Base-by-base conservation (phyloP, 2,888 invertebrate species). In the Anticlea derivata region DNA sequence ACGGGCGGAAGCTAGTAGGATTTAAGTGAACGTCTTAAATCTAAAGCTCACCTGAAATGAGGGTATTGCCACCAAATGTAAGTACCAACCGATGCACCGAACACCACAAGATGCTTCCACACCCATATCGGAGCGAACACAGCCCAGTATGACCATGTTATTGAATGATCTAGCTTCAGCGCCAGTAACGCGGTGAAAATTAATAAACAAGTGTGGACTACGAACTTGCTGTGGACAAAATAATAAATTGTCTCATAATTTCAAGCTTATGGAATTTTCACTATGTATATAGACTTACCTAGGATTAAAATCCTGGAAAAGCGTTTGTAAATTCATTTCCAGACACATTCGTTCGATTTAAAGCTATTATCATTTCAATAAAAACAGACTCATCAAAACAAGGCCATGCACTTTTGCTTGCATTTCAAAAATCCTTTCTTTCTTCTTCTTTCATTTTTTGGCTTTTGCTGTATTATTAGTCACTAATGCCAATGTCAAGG, bases 41-140 rank as follows among this genome's bases (percentile, higher is more conserved):
- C n/a, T n/a, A n/a, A 17, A 27, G 65, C 73, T 70, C 80, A 96
- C 97, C 97, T 95, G 83, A 97, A 97, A 75, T 98, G 98, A 38
- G 99, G 99, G 89, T 97, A 96, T 68, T 96, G 93, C 94, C 97
- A 97, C 98, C 99, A 99, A 10, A 98, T 96, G 75, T 96, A 96
- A 65, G 97, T 97, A 40, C 99, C 99, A 50, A 98, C 93, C 35
- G 95, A 93, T 30, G 98, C 98, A 51, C 99, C 99, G 45, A 94
- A 75, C 29, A 99, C 95, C 8, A 98, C 98, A 77, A 98, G 92
- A 57, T 94, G 93, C 80, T 99, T 99, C 98, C 99, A 99, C 65
- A 98, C 94, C 98, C 98, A 99, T 75, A 99, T 94, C 40, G 99
- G 99, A 11, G 96, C 93, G 84, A 99, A 99, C 31, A 99, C 95